Conservation (phyloP, 2,888 invertebrate genomes). For the Galeopsomyia nigrocyanea region DNA sequence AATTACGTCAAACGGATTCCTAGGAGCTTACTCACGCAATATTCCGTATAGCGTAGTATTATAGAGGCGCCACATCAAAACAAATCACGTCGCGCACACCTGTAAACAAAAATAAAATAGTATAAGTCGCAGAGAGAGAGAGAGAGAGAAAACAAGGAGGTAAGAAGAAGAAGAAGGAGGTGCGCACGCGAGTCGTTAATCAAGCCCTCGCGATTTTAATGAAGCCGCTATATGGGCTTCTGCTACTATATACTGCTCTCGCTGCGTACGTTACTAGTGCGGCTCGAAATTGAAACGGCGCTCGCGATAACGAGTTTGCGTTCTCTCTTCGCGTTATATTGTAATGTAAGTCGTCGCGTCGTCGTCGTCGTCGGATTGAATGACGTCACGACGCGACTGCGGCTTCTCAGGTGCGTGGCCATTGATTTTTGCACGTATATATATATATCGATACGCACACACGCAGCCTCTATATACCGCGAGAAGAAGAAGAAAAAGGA, state of each 20-base stretch:
- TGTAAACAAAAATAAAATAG: too few relatives aligned
- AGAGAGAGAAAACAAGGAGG: not conserved
- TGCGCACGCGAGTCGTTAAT: slow-evolving; percentile 27
- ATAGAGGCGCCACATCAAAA: slow-evolving; percentile 16
- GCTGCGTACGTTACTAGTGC: not conserved
- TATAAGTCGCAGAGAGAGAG: too few relatives aligned
- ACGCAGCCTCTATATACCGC: too few relatives aligned
- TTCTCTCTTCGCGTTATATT: not conserved
- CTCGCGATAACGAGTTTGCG: slow-evolving; percentile 16
- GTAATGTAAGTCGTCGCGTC: slow-evolving; percentile 34
- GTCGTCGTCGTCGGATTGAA: slow-evolving; percentile 21
- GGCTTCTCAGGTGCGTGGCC: slow-evolving; percentile 28
- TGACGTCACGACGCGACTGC: slow-evolving; percentile 36
- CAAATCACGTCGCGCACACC: slow-evolving; percentile 10
- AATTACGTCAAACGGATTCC: slow-evolving; percentile 20
- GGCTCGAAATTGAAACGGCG: slow-evolving; percentile 18
- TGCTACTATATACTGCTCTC: too few relatives aligned
- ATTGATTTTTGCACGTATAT: slow-evolving; percentile 26
- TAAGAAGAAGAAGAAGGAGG: slow-evolving; percentile 24
- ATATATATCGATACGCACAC: too few relatives aligned
- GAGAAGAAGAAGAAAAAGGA: not conserved
- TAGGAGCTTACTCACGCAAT: not conserved
- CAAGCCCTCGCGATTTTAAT: slow-evolving; percentile 28
- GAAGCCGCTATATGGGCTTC: not conserved
- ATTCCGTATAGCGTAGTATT: not conserved